Percentiles rank a stretch among this genome's conserved stretches.
Evolutionary conservation across 2,888 invertebrate species (phyloP).

Genomic region (Halocaridina rubra): DNA sequence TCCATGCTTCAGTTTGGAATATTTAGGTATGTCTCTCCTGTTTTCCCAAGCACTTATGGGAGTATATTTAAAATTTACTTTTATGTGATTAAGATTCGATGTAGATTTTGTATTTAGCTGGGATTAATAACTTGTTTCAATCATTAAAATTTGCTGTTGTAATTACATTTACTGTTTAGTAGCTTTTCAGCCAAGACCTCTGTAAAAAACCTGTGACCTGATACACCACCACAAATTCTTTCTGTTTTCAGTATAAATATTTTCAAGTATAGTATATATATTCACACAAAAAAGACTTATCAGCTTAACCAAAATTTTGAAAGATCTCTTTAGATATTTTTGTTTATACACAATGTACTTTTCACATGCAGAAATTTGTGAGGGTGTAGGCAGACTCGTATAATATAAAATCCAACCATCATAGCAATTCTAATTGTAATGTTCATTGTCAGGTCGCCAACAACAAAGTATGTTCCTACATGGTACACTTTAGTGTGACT

Average conservation of each 20-base stretch:
- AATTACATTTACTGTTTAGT: too few relatives aligned
- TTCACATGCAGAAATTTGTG: constrained; percentile 19
- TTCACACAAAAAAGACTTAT: constrained; percentile 19
- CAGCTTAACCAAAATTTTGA: too few relatives aligned
- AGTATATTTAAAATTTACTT: too few relatives aligned
- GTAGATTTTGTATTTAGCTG: too few relatives aligned
- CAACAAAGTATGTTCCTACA: constrained; percentile 60
- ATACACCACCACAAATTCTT: constrained; percentile 53
- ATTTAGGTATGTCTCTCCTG: too few relatives aligned
- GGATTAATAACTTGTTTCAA: too few relatives aligned
- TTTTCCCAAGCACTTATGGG: too few relatives aligned
- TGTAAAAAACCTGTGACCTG: constrained; percentile 44
- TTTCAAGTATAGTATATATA: background rate
- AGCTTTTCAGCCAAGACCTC: background rate
- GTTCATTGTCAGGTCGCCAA: constrained; percentile 57
- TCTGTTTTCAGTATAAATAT: too few relatives aligned
- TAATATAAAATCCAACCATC: constrained; percentile 46
- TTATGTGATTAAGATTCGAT: too few relatives aligned
- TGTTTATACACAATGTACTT: constrained; percentile 35
- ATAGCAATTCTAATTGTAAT: constrained; percentile 54
- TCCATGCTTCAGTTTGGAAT: too few relatives aligned
- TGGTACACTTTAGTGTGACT: constrained; percentile 61
- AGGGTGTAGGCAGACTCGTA: constrained; percentile 30
- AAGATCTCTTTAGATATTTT: constrained; percentile 26
- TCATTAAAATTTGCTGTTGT: too few relatives aligned